These are phyloP conservation scores for Axea sp. DNA, from an alignment of 2,888 invertebrate species.

Conservation along the genomic window DNA sequence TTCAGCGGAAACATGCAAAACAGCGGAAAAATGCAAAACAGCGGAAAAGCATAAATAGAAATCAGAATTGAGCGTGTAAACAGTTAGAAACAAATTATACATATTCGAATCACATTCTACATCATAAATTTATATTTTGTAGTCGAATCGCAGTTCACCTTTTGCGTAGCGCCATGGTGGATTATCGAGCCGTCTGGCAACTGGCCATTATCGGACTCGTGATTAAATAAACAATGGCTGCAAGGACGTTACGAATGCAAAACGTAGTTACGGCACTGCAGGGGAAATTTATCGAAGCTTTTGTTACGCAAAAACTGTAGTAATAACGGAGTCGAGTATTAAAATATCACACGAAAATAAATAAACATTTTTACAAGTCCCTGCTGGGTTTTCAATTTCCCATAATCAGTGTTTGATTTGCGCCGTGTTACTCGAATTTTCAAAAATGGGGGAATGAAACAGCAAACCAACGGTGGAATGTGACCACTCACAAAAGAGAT, in stretches of 20 bases:
- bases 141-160: constrained; percentile 43
- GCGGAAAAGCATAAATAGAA: no score
- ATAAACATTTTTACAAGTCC: constrained; percentile 22
- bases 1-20: no score
- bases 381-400: background rate
- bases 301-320: constrained; percentile 55
- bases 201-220: constrained; percentile 61
- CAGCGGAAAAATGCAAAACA: no score
- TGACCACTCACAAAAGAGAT: no score
- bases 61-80: constrained; percentile 20
- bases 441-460: no score
- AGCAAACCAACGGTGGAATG: no score
- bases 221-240: constrained; percentile 63
- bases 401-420: constrained; percentile 27
- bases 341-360: constrained; percentile 40
- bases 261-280: constrained; percentile 48
- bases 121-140: constrained; percentile 57
- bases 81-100: constrained; percentile 53
- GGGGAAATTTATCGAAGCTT: constrained; percentile 55
- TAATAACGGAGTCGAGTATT: constrained; percentile 33
- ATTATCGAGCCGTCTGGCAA: constrained; percentile 61
- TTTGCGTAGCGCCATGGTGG: constrained; percentile 48
- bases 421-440: no score
- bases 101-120: constrained; percentile 49
- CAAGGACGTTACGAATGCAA: constrained; percentile 60